Base-by-base conservation (phyloP, 64 coral and sea anemone species). In the Acropora yongei region DNA sequence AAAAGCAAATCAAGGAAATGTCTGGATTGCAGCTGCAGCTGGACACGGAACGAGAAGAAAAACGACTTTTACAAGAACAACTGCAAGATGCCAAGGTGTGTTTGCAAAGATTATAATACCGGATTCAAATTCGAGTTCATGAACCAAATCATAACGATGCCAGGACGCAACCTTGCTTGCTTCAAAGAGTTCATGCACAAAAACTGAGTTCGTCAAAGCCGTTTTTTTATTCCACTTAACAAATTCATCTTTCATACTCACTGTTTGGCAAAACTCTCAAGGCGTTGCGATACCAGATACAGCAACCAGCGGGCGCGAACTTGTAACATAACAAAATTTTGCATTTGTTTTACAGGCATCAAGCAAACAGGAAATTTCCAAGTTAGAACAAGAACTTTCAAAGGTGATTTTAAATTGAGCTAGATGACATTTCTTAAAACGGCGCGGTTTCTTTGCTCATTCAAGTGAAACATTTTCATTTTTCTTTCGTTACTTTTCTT, bases 1-100 rank as follows among this genome's bases (percentile, higher is more conserved):
- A 96, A 16, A 90, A 88, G 19, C 92, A 96, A 57, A 44, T 96
- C 17, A 96, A 91, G 47, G 79, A 91, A 57, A 89, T 94, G 57
- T 90, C 95, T 69, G 88, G 51, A 3, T 47, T 99, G 1, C 97
- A 99, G 66, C 79, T 99, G 48, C 94, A 92, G 50, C 86, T 99
- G 17, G 97, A 96, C 60, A 99, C 94, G 42, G 97, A 99, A 57
- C 61, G 80, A 44, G 97, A 99, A 68, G 97, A 99, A 73, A 99
- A 99, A 53, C 73, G 80, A 6, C 86, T 99, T 11, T 77, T 99
- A 48, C 94, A 99, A 94, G 97, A 99, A 66, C 97, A 99, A 68
- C 81, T 99, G 44, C 84, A 91, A 8, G 76, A 91, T 16, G 86
- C 88, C 49, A 83, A 94, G 89, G 97, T 99, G 44, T 13, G 88